Evolutionary conservation across 2,888 invertebrate genomes (phyloP).

Genomic region (Ornithoptera alexandrae): DNA sequence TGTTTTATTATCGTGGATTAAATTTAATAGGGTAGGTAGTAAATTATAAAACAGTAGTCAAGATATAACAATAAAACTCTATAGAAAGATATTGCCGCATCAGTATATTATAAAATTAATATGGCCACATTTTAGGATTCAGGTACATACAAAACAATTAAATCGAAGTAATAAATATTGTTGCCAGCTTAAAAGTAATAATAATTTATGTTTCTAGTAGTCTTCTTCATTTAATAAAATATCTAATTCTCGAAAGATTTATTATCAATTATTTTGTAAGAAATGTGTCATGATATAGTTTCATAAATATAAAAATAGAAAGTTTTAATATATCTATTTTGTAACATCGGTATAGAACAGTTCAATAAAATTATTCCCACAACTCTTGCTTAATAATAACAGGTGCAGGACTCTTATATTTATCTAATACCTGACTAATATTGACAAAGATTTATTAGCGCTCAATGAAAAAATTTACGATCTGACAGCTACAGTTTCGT

Average conservation of each 20-base stretch:
- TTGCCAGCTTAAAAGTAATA: slow-evolving; percentile 60
- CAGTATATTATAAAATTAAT: slow-evolving; percentile 62
- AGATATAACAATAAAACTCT: slow-evolving; percentile 57
- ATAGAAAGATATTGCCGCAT: slow-evolving; percentile 53
- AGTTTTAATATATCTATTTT: slow-evolving; percentile 57
- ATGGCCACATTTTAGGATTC: slow-evolving; percentile 78
- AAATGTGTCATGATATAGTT: slow-evolving; percentile 59
- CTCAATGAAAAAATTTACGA: slow-evolving; percentile 45
- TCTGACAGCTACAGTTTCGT: slow-evolving; percentile 49
- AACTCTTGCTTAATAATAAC: slow-evolving; percentile 32
- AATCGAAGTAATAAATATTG: slow-evolving; percentile 65
- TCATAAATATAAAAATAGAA: slow-evolving; percentile 63
- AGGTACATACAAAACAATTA: slow-evolving; percentile 73
- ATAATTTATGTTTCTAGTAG: slow-evolving; percentile 70
- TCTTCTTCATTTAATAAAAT: slow-evolving; percentile 64
- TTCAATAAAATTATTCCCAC: slow-evolving; percentile 35
- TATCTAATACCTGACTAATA: slow-evolving; percentile 28
- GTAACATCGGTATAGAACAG: slow-evolving; percentile 48
- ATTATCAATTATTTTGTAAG: slow-evolving; percentile 60
- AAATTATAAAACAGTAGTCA: slow-evolving; percentile 71
- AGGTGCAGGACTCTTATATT: slow-evolving; percentile 30
- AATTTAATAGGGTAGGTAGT: slow-evolving; percentile 68
- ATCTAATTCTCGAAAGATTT: slow-evolving; percentile 61
- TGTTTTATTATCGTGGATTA: slow-evolving; percentile 57
- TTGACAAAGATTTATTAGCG: slow-evolving; percentile 40